These are phyloP conservation scores for Menidia menidia DNA, from an alignment of 2,797 vertebrate genomes.

Conservation along the genomic window DNA sequence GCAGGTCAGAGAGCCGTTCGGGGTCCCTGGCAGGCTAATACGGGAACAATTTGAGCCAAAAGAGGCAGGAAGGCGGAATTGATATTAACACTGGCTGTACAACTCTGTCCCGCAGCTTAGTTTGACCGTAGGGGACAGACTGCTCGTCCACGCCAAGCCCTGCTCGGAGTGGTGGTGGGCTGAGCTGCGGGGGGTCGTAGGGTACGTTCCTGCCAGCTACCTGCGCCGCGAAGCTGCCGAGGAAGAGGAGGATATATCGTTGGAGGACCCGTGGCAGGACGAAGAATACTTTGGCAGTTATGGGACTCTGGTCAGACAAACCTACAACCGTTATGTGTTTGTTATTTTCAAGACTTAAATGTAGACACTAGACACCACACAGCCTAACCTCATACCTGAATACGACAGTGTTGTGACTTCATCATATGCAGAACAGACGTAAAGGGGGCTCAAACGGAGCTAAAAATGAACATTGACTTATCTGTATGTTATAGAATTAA, in stretches of 20 bases:
- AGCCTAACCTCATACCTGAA: neutral
- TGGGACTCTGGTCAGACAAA: slow-evolving; percentile 81
- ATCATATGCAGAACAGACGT: neutral
- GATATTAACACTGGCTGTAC: neutral
- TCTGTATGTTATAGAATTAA: neutral
- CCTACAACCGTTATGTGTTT: neutral
- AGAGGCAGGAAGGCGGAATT: too few relatives aligned
- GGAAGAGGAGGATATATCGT: slow-evolving; percentile 47
- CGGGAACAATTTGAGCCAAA: neutral
- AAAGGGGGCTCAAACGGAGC: neutral
- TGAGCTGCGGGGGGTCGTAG: slow-evolving; percentile 73
- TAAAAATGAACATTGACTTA: neutral
- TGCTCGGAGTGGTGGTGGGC: slow-evolving; percentile 88
- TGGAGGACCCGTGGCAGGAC: slow-evolving; percentile 86
- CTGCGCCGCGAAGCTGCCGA: slow-evolving; percentile 47
- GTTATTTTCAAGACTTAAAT: neutral
- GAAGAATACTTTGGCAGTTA: slow-evolving; percentile 88
- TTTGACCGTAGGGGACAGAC: slow-evolving; percentile 78
- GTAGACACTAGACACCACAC: neutral
- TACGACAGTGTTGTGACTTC: neutral
- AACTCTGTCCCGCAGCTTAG: slow-evolving; percentile 59
- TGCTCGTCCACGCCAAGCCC: slow-evolving; percentile 77
- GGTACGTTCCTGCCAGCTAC: slow-evolving; percentile 83
- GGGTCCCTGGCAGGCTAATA: neutral
- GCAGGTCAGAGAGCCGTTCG: slow-evolving; percentile 62